Base-by-base conservation (phyloP, 2,888 invertebrate genomes). In the Protonemura montana region DNA sequence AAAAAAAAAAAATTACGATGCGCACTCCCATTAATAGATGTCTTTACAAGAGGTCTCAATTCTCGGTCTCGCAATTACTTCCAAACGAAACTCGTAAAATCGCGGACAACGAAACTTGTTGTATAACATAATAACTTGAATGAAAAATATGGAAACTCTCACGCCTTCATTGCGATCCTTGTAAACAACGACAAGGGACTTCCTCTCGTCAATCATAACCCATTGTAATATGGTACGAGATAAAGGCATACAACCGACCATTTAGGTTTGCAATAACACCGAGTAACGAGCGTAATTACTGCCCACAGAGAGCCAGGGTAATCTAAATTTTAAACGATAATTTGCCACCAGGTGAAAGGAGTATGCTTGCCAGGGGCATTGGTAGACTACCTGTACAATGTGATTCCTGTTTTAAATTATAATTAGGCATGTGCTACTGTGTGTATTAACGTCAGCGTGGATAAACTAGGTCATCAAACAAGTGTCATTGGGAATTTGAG, bases 271-370 rank as follows among this genome's bases (percentile, higher is more conserved):
- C 59, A 59, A 59, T 21, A 59, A 59, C 21, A 13, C 35, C 5
- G 59, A 59, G 59, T 21, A 59, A 59, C 59, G 21, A 59, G 59
- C 21, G 16, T 59, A 59, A 59, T 59, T 59, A 59, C 59, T 59
- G 21, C 16, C 13, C 59, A 10, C 21, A 21, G 13, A 10, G 59
- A 59, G 6, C 13, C 59, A 2, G 59, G 59, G 7, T 59, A 59
- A 59, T 59, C 59, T 59, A 59, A 59, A 59, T 59, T 59, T 59
- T 59, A 59, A 59, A 59, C 59, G 59, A 13, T 59, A 59, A 59
- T 59, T 21, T 59, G 59, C 59, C 59, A 13, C 2, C 59, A 59
- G 59, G 59, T 59, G 59, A 59, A 59, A 59, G 59, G 59, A 21
- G 21, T 2, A 59, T 16, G 59, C 21, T 59, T 2, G 59, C 59